A percentile compares a stretch with the other conserved stretches of the same genome.
phyloP scores from a whole-genome alignment of 1,140 invertebrate genomes.

The Episyrphus balteatus region DNA sequence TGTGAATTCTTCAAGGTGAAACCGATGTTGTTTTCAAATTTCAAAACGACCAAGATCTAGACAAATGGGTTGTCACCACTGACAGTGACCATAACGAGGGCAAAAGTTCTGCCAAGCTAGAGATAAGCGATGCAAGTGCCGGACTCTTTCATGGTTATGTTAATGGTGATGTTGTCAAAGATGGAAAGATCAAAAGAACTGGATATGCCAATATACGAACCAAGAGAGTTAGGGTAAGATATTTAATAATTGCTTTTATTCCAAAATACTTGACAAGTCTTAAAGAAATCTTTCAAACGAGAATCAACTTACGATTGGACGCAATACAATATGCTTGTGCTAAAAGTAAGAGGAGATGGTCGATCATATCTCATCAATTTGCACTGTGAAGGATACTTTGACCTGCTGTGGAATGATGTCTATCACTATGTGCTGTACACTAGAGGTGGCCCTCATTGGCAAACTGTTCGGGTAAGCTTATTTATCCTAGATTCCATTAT shows the following conservation, averaged over 20 bases:
- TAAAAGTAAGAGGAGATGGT: conserved; percentile 85
- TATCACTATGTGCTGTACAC: conserved; percentile 78
- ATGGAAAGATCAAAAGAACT: conserved; percentile 59
- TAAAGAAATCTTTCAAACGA: conserved; percentile 73
- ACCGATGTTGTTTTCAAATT: conserved; percentile 61
- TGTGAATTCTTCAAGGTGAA: conserved; percentile 40
- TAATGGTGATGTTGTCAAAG: conserved; percentile 58
- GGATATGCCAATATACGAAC: conserved; percentile 73
- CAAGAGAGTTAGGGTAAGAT: conserved; percentile 47
- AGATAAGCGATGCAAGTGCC: conserved; percentile 53
- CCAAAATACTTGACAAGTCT: conserved; percentile 1
- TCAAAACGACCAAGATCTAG: conserved; percentile 46
- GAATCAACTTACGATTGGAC: conserved; percentile 58
- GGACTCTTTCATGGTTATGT: conserved; percentile 68
- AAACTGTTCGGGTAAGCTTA: conserved; percentile 59
- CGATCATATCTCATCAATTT: conserved; percentile 75
- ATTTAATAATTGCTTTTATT: not conserved
- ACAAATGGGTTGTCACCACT: conserved; percentile 60
- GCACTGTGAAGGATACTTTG: conserved; percentile 53
- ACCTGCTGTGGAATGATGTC: conserved; percentile 74
- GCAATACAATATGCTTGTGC: conserved; percentile 68
- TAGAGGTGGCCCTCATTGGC: conserved; percentile 94
- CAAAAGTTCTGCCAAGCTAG: conserved; percentile 54
- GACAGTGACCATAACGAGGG: conserved; percentile 76
- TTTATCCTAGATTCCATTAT: conserved; percentile 1